phyloP scores from a whole-genome alignment of 2,113 vertebrate genomes.

The Chloropsis cyanopogon region DNA sequence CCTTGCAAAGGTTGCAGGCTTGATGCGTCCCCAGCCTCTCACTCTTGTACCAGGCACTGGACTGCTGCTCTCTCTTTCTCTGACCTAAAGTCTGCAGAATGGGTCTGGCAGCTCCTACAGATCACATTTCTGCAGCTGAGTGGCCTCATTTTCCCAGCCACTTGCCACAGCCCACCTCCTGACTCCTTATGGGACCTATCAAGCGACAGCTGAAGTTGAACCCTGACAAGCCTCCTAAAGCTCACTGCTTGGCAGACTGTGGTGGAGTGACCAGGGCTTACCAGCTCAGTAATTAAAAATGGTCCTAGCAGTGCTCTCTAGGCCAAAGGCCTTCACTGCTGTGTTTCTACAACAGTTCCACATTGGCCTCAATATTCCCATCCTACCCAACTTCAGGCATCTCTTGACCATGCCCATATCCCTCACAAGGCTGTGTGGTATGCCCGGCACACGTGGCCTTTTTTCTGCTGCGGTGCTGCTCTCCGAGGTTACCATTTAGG shows the following conservation, averaged over 20 bases:
- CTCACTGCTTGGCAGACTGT: neutral
- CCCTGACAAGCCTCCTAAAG: too few species aligned
- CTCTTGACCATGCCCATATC: neutral
- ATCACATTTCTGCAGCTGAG: neutral
- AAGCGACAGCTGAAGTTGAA: too few species aligned
- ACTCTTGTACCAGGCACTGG: neutral
- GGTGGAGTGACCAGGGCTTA: neutral
- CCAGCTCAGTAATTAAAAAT: neutral
- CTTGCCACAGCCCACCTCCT: too few species aligned
- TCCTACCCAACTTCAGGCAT: too few species aligned
- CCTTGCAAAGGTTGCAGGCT: neutral
- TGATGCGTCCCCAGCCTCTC: neutral
- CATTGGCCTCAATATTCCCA: neutral
- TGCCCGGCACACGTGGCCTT: neutral
- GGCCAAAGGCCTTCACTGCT: neutral
- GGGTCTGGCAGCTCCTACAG: neutral
- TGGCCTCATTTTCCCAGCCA: neutral
- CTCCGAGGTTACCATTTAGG: neutral
- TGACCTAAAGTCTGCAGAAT: neutral
- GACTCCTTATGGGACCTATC: too few species aligned
- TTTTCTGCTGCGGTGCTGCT: neutral
- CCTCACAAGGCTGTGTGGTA: neutral
- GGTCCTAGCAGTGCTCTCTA: neutral
- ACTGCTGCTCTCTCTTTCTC: neutral
- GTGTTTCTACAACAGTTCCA: neutral